Base-by-base conservation (phyloP, 2,888 invertebrate genomes). In the Sarcophaga variegata region DNA sequence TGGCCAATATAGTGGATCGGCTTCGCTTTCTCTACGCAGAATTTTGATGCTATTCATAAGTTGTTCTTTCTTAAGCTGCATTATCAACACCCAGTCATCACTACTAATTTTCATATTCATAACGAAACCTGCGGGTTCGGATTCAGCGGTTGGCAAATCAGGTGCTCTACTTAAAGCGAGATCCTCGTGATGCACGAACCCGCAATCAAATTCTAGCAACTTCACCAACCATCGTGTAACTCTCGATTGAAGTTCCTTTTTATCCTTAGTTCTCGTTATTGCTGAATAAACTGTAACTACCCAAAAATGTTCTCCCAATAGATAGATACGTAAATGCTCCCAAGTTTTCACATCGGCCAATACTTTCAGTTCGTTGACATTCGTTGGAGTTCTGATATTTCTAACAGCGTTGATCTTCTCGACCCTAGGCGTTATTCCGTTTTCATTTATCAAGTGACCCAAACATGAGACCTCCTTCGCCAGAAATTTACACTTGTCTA, bases 241-340 rank as follows among this genome's bases (percentile, higher is more conserved):
- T 77, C 49, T 71, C 4, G 66, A 27, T 20, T 72, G 45, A 17
- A 78, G 11, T 12, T 72, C 78, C n/a, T 83, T 83, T 1, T 62
- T 69, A 0, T 62, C 14, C 54, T 54, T 78, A 3, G 69, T 54
- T 12, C 2, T 75, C 1, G 74, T 22, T 22, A 22, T 22, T 59
- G 83, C 78, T 10, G 83, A 66, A 69, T 74, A 83, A 12, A 78
- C 78, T 0, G 83, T 83, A 5, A 83, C n/a, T 2, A 84, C 79
- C 3, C 79, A 75, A 75, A 84, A 84, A 14, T 22, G 27, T 49
- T 69, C 79, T 2, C 80, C 80, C 1, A 76, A 10, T 17, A 84
- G 49, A 66, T 89, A 90, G 0, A 87, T 80, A 25, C 89, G 81
- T 25, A 89, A 89, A 49, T 88, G 85, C 47, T 87, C 81, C 54